Base-by-base conservation (phyloP, 2,113 vertebrate species). In the Sinocyclocheilus anshuiensis region DNA sequence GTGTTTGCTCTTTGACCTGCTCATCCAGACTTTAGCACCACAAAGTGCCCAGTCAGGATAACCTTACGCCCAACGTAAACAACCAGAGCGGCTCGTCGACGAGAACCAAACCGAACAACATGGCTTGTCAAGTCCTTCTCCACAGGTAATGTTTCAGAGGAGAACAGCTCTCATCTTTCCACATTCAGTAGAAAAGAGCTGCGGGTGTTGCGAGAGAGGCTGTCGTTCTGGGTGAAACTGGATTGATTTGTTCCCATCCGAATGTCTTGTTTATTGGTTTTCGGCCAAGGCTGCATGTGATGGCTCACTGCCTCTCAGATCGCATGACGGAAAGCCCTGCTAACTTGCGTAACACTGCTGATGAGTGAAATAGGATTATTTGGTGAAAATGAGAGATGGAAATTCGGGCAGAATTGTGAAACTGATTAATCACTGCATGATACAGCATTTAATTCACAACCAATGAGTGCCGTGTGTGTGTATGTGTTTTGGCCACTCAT, bases 101-200 rank as follows among this genome's bases (percentile, higher is more conserved):
- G 8, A 71, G 84, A 76, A 63, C 69, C 63, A 55, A 76, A 42
- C 26, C 26, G 3, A 26, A 48, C 33, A 94, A 92, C 92, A 97
- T 98, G 96, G 94, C 96, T 88, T 97, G 94, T 93, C 95, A 97
- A 92, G 93, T 96, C 93, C 94, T 97, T 87, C 95, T 97, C 92
- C 94, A 96, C 94, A 97, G 96, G 96, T 97, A 96, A 95, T 87
- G 20, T n/a, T 59, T 59, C 57, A 59, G 55, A 59, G 20, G 57
- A 22, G 72, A 53, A 42, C 16, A 53, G 7, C 39, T 42, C 39
- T 39, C 6, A 42, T 50, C 42, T 48, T n/a, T 6, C 13, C 42
- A 13, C 10, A 69, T 82, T n/a, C 16, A 22, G n/a, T 33, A 15
- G 24, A 22, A 53, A 29, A 48, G 11, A 53, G 39, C 39, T 29